Percentiles rank a stretch among this genome's conserved stretches.
These are phyloP conservation scores for Orcinus orca DNA, from an alignment of 2,113 vertebrate genomes.

Conservation along the genomic window DNA sequence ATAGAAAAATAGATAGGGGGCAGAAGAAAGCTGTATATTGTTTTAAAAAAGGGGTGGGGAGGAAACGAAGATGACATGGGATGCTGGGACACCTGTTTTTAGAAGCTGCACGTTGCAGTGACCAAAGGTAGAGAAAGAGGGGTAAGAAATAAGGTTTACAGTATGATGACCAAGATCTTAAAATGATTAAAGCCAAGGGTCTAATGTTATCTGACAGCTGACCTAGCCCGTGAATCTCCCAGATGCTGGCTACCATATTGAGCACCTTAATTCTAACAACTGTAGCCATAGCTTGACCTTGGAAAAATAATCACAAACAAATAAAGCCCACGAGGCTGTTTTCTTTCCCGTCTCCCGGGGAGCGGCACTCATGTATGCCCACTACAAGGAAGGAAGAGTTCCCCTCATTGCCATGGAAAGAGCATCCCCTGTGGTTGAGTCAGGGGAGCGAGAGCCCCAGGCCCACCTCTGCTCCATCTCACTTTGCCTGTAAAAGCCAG, in stretches of 20 bases:
- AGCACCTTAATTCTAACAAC: background rate
- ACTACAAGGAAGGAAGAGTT: background rate
- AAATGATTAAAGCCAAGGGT: background rate
- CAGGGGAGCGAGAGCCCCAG: background rate
- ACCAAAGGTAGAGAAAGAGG: conserved; percentile 7
- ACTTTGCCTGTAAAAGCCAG: background rate
- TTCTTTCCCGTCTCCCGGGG: background rate
- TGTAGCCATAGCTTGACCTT: background rate
- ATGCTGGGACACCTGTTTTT: background rate
- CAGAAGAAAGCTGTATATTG: background rate
- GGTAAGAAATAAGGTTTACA: background rate
- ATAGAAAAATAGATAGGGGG: background rate
- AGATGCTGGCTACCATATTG: background rate
- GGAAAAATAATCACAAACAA: background rate
- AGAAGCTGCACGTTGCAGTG: background rate
- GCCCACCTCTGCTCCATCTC: background rate
- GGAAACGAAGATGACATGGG: background rate
- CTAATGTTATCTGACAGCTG: background rate
- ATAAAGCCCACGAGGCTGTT: background rate
- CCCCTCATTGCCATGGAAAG: background rate
- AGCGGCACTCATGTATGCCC: background rate
- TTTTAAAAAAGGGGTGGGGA: background rate
- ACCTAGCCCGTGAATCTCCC: background rate
- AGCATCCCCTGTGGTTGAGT: background rate
- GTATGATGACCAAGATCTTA: background rate